phyloP scores from a whole-genome alignment of 2,113 vertebrate species.

The Clarias magur region DNA sequence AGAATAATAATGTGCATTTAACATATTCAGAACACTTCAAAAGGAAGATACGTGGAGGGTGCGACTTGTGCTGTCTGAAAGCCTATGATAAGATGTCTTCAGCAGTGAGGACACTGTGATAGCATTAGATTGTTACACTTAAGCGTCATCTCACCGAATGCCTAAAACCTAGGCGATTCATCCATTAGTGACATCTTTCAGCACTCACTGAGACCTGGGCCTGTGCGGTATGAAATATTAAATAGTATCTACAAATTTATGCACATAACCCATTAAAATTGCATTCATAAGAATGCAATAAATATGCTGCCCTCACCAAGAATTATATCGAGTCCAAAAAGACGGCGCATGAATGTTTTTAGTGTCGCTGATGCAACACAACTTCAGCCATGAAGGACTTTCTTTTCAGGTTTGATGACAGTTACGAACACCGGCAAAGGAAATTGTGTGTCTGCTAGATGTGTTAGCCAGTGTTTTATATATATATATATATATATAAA shows the following conservation, averaged over 20 bases:
- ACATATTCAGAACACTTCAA: slow-evolving; percentile 46
- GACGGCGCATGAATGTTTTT: background rate
- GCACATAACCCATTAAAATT: slow-evolving; percentile 36
- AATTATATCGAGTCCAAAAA: background rate
- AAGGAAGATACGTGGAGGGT: slow-evolving; percentile 20
- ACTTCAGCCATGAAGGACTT: background rate
- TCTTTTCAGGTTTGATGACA: background rate
- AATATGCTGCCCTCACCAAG: background rate
- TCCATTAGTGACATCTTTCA: slow-evolving; percentile 47
- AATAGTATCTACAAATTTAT: slow-evolving; percentile 28
- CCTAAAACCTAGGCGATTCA: slow-evolving; percentile 10
- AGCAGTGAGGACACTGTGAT: slow-evolving; percentile 25
- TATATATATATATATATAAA: background rate
- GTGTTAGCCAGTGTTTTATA: background rate
- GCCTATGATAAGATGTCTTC: slow-evolving; percentile 30
- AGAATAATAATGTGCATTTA: slow-evolving; percentile 52
- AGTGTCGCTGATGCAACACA: background rate
- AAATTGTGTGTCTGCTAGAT: background rate
- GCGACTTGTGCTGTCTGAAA: slow-evolving; percentile 38
- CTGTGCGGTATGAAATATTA: slow-evolving; percentile 43
- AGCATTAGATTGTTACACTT: slow-evolving; percentile 31
- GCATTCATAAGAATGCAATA: slow-evolving; percentile 29
- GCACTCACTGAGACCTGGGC: background rate
- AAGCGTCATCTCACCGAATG: slow-evolving; percentile 27
- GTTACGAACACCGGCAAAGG: background rate